Conservation (phyloP, 92 coral and sea anemone genomes). For the Micromussa lordhowensis region DNA sequence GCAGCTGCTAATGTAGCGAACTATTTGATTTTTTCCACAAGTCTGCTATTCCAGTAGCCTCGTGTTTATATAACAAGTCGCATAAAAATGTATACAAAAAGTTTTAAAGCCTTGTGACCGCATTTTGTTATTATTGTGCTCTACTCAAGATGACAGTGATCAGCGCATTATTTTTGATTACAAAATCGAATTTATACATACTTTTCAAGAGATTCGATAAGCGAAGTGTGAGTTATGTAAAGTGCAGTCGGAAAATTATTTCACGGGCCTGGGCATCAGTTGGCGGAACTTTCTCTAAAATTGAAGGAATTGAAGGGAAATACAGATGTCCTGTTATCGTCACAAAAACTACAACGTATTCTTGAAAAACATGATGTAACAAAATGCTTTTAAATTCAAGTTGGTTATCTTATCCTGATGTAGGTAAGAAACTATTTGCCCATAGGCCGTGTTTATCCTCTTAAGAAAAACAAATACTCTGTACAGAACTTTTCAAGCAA, state of each 20-base stretch:
- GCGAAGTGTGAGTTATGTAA: background rate
- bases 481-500: background rate
- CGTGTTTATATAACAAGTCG: constrained; percentile 1
- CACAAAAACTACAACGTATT: background rate
- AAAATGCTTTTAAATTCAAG: background rate
- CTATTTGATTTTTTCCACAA: background rate
- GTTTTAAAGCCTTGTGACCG: background rate
- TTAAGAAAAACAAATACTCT: background rate
- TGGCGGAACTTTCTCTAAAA: background rate
- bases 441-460: background rate
- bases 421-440: background rate
- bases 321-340: background rate
- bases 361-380: background rate
- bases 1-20: background rate
- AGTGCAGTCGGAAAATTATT: background rate
- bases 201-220: background rate
- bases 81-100: background rate
- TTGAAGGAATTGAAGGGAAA: background rate
- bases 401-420: background rate
- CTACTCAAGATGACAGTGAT: too few relatives aligned
- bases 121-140: background rate
- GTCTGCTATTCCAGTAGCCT: too few relatives aligned
- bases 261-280: background rate
- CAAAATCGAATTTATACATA: background rate
- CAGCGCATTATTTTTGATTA: background rate